Conservation (phyloP, 2,888 invertebrate species). For the Pristionchus exspectatus region DNA sequence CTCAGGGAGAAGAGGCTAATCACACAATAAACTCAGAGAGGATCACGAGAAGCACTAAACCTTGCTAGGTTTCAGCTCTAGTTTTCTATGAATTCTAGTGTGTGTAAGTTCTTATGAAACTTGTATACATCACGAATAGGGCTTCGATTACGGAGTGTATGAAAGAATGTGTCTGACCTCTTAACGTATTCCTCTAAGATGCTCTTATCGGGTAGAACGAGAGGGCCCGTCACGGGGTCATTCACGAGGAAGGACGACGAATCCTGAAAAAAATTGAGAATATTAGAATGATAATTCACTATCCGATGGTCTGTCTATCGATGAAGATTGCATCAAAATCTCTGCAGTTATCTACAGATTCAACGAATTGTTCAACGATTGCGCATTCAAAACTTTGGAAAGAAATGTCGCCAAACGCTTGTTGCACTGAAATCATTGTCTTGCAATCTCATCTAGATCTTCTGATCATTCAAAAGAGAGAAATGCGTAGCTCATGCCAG, state of each 20-base stretch:
- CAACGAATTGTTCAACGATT: too few species aligned
- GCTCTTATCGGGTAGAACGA: constrained; percentile 76
- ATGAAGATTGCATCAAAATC: neutral
- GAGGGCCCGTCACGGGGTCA: constrained; percentile 61
- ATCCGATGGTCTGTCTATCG: too few species aligned
- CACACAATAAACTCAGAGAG: neutral
- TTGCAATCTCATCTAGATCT: neutral
- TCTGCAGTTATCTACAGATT: neutral
- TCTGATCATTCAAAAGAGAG: neutral
- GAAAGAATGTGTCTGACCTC: constrained; percentile 57
- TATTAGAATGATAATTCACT: too few species aligned
- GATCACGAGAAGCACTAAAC: neutral
- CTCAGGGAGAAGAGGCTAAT: neutral
- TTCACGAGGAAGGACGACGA: constrained; percentile 55
- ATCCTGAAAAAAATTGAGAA: constrained; percentile 49
- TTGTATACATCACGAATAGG: too few species aligned
- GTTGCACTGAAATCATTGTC: neutral
- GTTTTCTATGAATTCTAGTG: too few species aligned
- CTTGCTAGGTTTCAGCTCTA: neutral
- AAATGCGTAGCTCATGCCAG: neutral
- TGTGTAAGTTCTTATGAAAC: too few species aligned
- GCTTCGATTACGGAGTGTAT: too few species aligned
- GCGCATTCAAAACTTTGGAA: neutral
- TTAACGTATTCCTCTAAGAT: constrained; percentile 76
- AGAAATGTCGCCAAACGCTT: neutral